phyloP scores from a whole-genome alignment of 2,797 vertebrate species.

The Karalla daura region DNA sequence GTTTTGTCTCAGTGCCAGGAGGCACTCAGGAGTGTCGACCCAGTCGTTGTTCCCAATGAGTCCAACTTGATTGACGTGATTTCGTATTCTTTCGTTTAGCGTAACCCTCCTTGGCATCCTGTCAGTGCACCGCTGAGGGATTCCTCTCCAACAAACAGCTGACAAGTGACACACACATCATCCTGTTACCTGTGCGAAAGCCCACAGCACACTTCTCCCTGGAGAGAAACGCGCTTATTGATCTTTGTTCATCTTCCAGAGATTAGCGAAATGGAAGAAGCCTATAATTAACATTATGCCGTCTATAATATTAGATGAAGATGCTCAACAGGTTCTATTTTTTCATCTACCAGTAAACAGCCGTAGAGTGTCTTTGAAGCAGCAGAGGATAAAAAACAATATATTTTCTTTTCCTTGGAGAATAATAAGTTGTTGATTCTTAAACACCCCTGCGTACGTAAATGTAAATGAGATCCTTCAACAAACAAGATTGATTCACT shows the following conservation, averaged over 20 bases:
- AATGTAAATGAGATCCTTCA: background rate
- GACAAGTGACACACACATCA: constrained; percentile 73
- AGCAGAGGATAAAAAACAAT: background rate
- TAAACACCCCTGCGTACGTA: too few relatives aligned
- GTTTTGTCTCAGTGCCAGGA: constrained; percentile 66
- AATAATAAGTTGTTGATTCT: background rate
- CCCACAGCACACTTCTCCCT: constrained; percentile 33
- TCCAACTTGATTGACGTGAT: constrained; percentile 74
- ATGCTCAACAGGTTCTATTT: background rate
- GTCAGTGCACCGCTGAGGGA: constrained; percentile 59
- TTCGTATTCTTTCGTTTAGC: constrained; percentile 57
- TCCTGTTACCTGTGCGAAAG: constrained; percentile 52
- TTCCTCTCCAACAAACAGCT: constrained; percentile 49
- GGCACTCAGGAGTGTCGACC: constrained; percentile 58
- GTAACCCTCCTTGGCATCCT: constrained; percentile 48
- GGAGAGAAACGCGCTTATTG: constrained; percentile 37
- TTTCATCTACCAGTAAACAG: background rate
- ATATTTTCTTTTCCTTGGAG: background rate
- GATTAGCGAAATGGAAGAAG: constrained; percentile 10
- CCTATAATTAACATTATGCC: background rate
- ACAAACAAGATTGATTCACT: background rate
- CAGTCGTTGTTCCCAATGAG: constrained; percentile 53
- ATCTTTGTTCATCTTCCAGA: constrained; percentile 37
- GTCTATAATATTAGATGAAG: background rate
- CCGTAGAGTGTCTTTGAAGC: background rate